Evolutionary conservation across 2,113 vertebrate species (phyloP).

Genomic region (Tragelaphus scriptus): DNA sequence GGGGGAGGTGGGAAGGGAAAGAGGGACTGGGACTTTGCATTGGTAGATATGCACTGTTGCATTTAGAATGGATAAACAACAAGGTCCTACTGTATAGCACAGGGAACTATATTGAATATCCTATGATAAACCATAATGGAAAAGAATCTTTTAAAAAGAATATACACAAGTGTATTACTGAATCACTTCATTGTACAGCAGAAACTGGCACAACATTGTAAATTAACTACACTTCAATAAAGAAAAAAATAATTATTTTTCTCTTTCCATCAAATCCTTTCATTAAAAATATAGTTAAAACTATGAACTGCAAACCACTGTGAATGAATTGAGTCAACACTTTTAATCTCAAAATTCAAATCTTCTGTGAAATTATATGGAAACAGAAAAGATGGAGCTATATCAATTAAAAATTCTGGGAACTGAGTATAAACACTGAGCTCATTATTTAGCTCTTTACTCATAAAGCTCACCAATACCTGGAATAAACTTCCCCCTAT

Average conservation of each 20-base stretch:
- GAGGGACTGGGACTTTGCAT: background rate
- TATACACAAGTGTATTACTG: background rate
- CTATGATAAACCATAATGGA: background rate
- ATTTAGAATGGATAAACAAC: too few relatives aligned
- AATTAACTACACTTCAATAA: background rate
- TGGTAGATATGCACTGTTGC: too few relatives aligned
- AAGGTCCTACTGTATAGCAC: background rate
- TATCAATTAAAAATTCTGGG: background rate
- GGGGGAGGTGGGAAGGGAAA: too few relatives aligned
- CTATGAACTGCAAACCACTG: background rate
- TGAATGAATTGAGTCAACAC: background rate
- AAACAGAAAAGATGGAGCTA: background rate
- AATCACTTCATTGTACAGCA: background rate
- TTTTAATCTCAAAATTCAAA: background rate
- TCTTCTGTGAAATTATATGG: background rate
- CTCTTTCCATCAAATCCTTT: background rate
- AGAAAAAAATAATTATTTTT: background rate
- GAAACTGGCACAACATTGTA: background rate
- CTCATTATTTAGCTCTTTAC: background rate
- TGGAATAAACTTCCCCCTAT: background rate
- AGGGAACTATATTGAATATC: background rate
- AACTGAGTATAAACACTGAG: background rate
- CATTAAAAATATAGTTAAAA: background rate
- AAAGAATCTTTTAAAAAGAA: background rate
- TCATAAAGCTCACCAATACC: background rate